These are phyloP conservation scores for Emydocephalus ijimae DNA, from an alignment of 2,113 vertebrate species.

Conservation along the genomic window DNA sequence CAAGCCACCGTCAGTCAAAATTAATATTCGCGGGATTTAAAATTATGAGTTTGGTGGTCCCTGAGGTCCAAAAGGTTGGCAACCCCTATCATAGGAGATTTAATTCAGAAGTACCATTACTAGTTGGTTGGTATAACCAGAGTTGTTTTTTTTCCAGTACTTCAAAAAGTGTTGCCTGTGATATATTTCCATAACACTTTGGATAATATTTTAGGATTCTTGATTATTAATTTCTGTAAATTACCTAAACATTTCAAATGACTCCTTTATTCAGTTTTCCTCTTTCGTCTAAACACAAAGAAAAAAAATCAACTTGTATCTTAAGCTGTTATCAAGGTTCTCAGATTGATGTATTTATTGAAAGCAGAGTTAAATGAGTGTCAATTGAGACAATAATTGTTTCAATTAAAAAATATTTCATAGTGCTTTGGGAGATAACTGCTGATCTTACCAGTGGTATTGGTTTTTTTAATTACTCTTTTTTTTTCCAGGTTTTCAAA, in stretches of 20 bases:
- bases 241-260: not conserved
- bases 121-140: not conserved
- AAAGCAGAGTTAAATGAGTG: not conserved
- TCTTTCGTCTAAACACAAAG: not conserved
- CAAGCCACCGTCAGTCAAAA: too few relatives aligned
- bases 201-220: not conserved
- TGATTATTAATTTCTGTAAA: not conserved
- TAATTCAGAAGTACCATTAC: not conserved
- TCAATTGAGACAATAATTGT: not conserved
- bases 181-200: not conserved
- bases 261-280: not conserved
- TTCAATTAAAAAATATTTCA: not conserved
- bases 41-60: too few relatives aligned
- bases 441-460: not conserved
- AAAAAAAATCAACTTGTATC: not conserved
- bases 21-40: too few relatives aligned
- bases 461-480: not conserved
- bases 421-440: not conserved
- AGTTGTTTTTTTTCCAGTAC: not conserved
- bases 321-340: not conserved
- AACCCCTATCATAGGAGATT: not conserved
- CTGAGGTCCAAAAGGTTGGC: too few relatives aligned
- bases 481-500: conserved; percentile 50
- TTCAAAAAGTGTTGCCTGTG: not conserved
- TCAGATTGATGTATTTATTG: not conserved